A percentile compares a stretch with the other conserved stretches of the same genome.
phyloP scores from a whole-genome alignment of 92 coral and sea anemone genomes.

The Galaxea fascicularis region DNA sequence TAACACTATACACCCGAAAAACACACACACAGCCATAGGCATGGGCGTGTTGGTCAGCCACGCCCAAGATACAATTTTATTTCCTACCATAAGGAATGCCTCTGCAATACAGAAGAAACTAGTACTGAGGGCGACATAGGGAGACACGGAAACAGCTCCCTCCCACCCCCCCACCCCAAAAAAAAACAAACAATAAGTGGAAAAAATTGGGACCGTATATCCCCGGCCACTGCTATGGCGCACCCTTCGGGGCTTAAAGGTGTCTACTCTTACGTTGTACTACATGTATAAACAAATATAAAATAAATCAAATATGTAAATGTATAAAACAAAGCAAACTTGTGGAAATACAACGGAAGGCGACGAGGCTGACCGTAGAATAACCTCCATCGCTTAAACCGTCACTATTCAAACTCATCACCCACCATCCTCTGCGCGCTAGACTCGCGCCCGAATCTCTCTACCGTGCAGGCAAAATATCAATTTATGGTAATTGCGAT shows the following conservation, averaged over 20 bases:
- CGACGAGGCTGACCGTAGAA: slow-evolving; percentile 1
- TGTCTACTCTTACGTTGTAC: not conserved
- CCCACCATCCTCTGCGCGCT: not conserved
- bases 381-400: not conserved
- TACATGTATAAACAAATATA: not conserved
- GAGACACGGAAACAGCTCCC: no score
- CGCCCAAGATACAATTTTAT: no score
- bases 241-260: not conserved
- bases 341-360: not conserved
- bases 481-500: not conserved
- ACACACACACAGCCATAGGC: no score
- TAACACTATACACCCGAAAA: no score
- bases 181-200: not conserved
- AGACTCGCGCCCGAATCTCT: not conserved
- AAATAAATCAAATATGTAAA: no score
- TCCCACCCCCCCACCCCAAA: no score
- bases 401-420: not conserved
- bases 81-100: no score
- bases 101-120: no score
- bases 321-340: not conserved
- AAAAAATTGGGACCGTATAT: not conserved
- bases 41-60: no score
- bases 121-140: no score
- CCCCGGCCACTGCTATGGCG: not conserved
- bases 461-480: not conserved